A percentile compares a stretch with the other conserved stretches of the same genome.
Conservation (phyloP, 2,113 vertebrate genomes). For the Chionomys nivalis region DNA sequence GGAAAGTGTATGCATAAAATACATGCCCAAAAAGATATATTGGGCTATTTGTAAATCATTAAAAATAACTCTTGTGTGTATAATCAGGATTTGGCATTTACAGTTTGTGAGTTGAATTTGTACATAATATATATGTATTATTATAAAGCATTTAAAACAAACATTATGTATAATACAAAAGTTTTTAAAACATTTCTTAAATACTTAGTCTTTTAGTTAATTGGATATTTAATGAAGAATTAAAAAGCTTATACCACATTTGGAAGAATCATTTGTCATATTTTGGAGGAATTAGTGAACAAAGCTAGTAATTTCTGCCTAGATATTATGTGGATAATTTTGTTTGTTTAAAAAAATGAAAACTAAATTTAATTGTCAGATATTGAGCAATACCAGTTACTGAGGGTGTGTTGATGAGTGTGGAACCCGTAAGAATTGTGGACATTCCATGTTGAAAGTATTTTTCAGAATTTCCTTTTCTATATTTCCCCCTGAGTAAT, state of each 20-base stretch:
- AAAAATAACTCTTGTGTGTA: background rate
- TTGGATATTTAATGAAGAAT: background rate
- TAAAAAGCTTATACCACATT: background rate
- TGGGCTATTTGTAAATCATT: constrained; percentile 9
- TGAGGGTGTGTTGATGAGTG: background rate
- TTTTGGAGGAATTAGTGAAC: constrained; percentile 27
- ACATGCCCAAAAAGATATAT: too few relatives aligned
- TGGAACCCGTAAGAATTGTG: background rate
- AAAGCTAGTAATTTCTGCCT: background rate
- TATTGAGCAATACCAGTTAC: background rate
- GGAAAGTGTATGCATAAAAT: background rate
- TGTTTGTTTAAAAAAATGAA: constrained; percentile 28
- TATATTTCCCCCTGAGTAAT: background rate
- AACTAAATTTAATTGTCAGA: background rate
- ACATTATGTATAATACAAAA: background rate
- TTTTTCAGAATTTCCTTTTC: background rate
- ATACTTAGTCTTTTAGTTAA: background rate
- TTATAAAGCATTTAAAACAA: background rate
- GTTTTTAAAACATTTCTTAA: background rate
- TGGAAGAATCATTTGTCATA: background rate
- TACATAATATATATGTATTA: background rate
- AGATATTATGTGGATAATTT: background rate
- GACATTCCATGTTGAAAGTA: too few relatives aligned
- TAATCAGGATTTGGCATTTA: background rate
- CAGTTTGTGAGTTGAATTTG: background rate